Conservation (phyloP, 1,140 invertebrate genomes). For the Colletes gigas region DNA sequence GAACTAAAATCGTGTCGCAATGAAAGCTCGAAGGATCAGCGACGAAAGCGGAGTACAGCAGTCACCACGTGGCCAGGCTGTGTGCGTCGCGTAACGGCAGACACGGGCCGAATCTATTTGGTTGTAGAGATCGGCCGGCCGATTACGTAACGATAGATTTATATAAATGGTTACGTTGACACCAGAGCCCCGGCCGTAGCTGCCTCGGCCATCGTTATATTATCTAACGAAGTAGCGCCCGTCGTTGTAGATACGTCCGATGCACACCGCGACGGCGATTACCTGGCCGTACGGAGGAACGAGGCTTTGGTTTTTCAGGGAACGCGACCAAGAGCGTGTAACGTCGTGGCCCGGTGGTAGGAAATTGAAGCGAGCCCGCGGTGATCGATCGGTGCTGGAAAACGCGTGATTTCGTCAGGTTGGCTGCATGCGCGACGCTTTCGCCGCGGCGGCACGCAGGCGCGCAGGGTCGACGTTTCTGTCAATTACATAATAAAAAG, state of each 20-base stretch:
- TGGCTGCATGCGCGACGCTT: constrained; percentile 49
- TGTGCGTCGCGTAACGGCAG: constrained; percentile 37
- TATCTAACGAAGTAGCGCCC: constrained; percentile 75
- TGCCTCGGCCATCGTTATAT: constrained; percentile 73
- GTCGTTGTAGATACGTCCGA: constrained; percentile 28
- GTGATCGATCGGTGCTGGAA: constrained; percentile 26
- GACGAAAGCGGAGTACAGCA: background rate
- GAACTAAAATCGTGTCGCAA: no score
- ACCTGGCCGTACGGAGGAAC: background rate
- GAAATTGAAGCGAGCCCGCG: constrained; percentile 4
- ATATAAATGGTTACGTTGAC: constrained; percentile 82
- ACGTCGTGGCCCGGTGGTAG: no score
- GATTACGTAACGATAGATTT: constrained; percentile 80
- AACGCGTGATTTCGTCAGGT: constrained; percentile 33
- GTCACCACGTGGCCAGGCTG: constrained; percentile 25
- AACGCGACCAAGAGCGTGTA: no score
- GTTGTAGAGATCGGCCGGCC: constrained; percentile 63
- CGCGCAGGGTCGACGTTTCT: constrained; percentile 73
- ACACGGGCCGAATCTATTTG: constrained; percentile 72
- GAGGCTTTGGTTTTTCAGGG: background rate
- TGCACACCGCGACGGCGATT: background rate
- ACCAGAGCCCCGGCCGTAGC: constrained; percentile 73
- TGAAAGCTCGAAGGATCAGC: background rate
- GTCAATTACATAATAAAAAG: constrained; percentile 80
- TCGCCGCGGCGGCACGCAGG: constrained; percentile 45